Conservation (phyloP, 2,113 vertebrate species). For the Ivindomyrus marchei region DNA sequence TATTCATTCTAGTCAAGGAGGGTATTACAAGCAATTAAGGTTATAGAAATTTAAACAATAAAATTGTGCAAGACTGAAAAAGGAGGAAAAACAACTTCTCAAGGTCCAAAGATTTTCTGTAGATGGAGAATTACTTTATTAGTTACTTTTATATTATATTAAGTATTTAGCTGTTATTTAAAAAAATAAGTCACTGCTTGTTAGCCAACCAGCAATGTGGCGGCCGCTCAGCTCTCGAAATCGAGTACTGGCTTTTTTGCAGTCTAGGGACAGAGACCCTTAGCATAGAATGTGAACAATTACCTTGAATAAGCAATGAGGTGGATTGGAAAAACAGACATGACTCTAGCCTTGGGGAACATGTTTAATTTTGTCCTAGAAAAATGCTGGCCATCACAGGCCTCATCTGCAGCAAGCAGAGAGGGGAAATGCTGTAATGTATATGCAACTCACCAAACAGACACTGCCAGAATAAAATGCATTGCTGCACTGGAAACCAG, state of each 20-base stretch:
- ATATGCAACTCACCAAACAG: not conserved
- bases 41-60: not conserved
- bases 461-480: not conserved
- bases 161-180: not conserved
- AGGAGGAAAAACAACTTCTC: not conserved
- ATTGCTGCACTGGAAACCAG: not conserved
- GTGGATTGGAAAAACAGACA: not conserved
- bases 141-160: not conserved
- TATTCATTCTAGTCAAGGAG: not conserved
- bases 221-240: not conserved
- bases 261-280: not conserved
- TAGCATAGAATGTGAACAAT: not conserved
- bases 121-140: not conserved
- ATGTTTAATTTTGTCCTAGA: not conserved
- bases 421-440: not conserved
- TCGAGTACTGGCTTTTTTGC: not conserved
- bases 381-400: not conserved
- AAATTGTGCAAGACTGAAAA: not conserved
- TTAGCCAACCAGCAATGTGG: not conserved
- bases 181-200: not conserved
- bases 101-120: not conserved
- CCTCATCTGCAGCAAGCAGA: not conserved
- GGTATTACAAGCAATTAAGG: not conserved
- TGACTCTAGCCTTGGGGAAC: not conserved
- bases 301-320: not conserved